phyloP scores from a whole-genome alignment of 2,888 invertebrate genomes.

The Danaus chrysippus region DNA sequence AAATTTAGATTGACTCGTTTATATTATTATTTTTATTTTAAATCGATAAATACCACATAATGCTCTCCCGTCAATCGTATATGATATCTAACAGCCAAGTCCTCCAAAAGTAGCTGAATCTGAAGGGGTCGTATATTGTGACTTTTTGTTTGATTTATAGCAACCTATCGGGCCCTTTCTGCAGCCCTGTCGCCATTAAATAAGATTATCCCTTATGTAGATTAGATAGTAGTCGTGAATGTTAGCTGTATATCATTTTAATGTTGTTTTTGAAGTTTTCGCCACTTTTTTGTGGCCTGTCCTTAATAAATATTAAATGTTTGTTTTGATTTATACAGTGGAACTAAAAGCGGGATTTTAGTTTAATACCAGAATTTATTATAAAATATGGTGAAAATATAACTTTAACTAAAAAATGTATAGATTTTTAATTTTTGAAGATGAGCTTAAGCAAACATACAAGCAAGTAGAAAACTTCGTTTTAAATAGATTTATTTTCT shows the following conservation, averaged over 20 bases:
- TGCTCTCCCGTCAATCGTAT: background rate
- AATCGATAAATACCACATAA: background rate
- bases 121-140: conserved; percentile 11
- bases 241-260: conserved; percentile 35
- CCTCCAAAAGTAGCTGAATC: conserved; percentile 5
- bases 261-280: conserved; percentile 30
- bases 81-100: background rate
- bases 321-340: background rate
- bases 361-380: background rate
- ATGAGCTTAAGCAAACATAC: no score
- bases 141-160: conserved; percentile 32
- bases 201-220: conserved; percentile 38
- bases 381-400: no score
- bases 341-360: background rate
- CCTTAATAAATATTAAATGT: background rate
- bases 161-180: conserved; percentile 30
- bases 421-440: no score
- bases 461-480: no score
- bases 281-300: conserved; percentile 7
- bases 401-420: no score
- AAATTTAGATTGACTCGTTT: no score
- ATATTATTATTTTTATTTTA: background rate
- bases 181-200: conserved; percentile 35
- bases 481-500: no score
- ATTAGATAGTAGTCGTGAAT: conserved; percentile 33